phyloP scores from a whole-genome alignment of 2,797 vertebrate species.

The Sebastes cheni region DNA sequence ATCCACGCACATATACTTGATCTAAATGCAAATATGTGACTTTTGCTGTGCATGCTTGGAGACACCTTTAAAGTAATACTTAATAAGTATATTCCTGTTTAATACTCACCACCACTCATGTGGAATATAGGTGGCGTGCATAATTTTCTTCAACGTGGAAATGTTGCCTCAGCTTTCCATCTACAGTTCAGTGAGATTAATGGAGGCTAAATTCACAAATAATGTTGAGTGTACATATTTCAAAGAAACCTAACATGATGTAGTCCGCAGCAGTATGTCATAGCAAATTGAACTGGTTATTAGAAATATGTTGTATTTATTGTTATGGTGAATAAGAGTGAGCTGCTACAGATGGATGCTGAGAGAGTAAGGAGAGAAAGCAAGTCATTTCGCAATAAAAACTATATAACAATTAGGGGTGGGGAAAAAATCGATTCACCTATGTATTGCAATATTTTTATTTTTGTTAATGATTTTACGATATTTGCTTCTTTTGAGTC shows the following conservation, averaged over 20 bases:
- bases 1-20: neutral
- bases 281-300: neutral
- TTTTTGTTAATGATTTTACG: too few species aligned
- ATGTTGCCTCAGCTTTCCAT: neutral
- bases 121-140: neutral
- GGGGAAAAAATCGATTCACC: too few species aligned
- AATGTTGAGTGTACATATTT: neutral
- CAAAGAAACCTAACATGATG: neutral
- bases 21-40: constrained; percentile 9
- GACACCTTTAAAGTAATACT: neutral
- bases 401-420: neutral
- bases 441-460: neutral
- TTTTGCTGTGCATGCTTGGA: neutral
- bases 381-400: neutral
- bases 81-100: neutral
- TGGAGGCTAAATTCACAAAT: neutral
- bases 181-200: neutral
- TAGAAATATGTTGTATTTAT: neutral
- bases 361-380: neutral
- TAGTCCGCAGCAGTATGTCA: neutral
- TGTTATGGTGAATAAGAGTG: neutral
- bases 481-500: too few species aligned
- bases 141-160: neutral
- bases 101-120: neutral
- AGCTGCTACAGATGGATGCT: neutral